Evolutionary conservation across 2,113 vertebrate genomes (phyloP).

Genomic region (Sylvietta virens): DNA sequence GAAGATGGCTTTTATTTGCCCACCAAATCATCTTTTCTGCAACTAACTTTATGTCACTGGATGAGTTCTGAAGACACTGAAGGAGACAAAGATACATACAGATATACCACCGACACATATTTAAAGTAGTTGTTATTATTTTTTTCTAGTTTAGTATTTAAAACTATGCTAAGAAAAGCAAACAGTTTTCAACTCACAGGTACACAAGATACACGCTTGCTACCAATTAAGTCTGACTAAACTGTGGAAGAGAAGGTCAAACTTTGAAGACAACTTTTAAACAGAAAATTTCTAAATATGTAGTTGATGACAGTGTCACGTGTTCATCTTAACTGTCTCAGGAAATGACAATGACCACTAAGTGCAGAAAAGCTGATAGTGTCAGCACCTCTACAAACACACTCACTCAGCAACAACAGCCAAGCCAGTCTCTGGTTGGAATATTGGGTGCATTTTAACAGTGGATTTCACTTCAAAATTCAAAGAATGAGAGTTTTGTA

Average conservation of each 20-base stretch:
- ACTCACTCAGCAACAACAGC: background rate
- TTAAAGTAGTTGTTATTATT: background rate
- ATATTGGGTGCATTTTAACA: background rate
- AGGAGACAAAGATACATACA: background rate
- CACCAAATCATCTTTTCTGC: constrained; percentile 96
- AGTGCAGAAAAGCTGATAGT: background rate
- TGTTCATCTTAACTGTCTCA: background rate
- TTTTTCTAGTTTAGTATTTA: background rate
- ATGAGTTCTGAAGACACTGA: constrained; percentile 96
- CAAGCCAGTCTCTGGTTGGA: background rate
- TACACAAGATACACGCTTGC: background rate
- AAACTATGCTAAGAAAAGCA: background rate
- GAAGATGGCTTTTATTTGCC: constrained; percentile 84
- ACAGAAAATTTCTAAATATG: background rate
- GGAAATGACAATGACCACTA: background rate
- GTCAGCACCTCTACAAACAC: background rate
- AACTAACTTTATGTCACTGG: constrained; percentile 93
- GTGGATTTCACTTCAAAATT: background rate
- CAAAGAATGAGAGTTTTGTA: background rate
- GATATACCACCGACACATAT: background rate
- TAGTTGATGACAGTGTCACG: background rate
- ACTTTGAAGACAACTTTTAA: background rate
- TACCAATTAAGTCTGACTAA: background rate
- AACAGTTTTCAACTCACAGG: background rate
- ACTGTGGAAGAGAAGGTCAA: background rate